These are phyloP conservation scores for Seriola dumerili DNA, from an alignment of 2,113 vertebrate species.

Conservation along the genomic window DNA sequence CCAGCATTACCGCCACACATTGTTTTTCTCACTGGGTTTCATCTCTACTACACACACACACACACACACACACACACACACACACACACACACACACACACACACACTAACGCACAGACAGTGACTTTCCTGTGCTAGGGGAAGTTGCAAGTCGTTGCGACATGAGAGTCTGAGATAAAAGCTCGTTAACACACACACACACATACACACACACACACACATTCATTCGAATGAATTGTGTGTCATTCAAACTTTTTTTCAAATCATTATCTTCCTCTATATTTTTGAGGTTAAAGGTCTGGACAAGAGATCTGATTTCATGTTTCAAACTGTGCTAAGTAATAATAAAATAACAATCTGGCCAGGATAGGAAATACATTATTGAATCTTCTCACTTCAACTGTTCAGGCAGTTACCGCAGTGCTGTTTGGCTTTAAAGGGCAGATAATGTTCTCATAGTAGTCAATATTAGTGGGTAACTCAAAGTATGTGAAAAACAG, in stretches of 20 bases:
- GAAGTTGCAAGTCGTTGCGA: constrained; percentile 77
- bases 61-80: no score
- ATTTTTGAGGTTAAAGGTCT: background rate
- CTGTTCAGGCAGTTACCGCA: background rate
- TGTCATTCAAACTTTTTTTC: no score
- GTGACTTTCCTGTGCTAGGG: constrained; percentile 59
- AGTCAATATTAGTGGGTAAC: background rate
- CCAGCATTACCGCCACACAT: background rate
- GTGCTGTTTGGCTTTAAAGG: background rate
- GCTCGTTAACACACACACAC: constrained; percentile 22
- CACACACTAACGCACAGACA: constrained; percentile 37
- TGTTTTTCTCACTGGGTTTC: background rate
- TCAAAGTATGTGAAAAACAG: background rate
- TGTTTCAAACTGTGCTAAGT: background rate
- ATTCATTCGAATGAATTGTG: no score
- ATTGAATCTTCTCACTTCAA: background rate
- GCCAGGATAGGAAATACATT: background rate
- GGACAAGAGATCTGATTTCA: background rate
- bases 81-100: constrained; percentile 2
- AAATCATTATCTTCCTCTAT: background rate
- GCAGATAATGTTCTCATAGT: background rate
- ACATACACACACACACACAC: background rate
- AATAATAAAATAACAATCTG: background rate
- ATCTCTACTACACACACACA: background rate
- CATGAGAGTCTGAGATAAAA: constrained; percentile 71